A percentile compares a stretch with the other conserved stretches of the same genome.
These are phyloP conservation scores for Anastrepha obliqua DNA, from an alignment of 1,140 invertebrate species.

Conservation along the genomic window DNA sequence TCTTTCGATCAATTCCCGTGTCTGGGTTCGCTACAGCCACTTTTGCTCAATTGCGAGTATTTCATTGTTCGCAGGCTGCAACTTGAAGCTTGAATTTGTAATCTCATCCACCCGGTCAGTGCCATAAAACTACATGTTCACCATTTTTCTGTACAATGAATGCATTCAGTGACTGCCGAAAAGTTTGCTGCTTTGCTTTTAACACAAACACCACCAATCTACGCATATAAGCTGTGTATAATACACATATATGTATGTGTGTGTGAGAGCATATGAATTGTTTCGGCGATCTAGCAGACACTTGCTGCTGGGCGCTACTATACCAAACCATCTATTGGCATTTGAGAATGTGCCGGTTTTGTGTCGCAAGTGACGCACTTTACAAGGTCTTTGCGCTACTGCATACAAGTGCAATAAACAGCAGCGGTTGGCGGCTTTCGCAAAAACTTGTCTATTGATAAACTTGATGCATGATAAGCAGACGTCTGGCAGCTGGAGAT, in stretches of 20 bases:
- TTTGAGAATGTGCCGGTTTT: neutral
- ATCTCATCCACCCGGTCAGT: too few relatives aligned
- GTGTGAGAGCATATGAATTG: neutral
- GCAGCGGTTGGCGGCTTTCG: neutral
- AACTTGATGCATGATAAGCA: neutral
- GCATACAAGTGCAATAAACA: neutral
- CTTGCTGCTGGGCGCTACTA: neutral
- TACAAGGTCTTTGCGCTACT: constrained; percentile 36
- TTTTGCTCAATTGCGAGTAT: too few relatives aligned
- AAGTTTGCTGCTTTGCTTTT: neutral
- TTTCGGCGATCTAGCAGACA: neutral
- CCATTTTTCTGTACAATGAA: too few relatives aligned
- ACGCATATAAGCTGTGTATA: neutral
- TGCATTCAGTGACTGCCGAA: neutral
- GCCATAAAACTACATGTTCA: too few relatives aligned
- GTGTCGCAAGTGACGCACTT: neutral
- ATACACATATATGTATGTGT: too few relatives aligned
- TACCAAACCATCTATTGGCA: neutral
- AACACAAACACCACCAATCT: neutral
- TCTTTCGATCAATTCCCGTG: too few relatives aligned
- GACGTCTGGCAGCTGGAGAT: neutral
- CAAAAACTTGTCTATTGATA: constrained; percentile 37
- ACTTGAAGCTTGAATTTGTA: too few relatives aligned
- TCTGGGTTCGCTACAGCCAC: too few relatives aligned
- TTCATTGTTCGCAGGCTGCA: too few relatives aligned